phyloP scores from a whole-genome alignment of 1,140 invertebrate species.

The Pantala flavescens region DNA sequence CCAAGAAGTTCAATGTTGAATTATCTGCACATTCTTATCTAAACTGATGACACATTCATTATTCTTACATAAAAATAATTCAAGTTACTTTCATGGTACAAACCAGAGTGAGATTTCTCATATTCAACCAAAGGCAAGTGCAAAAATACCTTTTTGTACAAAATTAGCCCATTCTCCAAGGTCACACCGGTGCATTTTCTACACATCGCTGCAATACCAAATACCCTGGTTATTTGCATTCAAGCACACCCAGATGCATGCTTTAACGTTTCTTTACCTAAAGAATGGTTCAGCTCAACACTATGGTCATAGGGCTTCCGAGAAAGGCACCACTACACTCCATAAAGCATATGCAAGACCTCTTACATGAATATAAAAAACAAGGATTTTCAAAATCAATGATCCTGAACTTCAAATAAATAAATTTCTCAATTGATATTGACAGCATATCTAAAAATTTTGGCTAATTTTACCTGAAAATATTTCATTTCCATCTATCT shows the following conservation, averaged over 20 bases:
- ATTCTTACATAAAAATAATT: constrained; percentile 6
- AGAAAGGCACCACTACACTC: constrained; percentile 4
- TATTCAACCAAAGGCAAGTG: constrained; percentile 9
- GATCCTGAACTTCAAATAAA: too few species aligned
- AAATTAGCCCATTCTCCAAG: neutral
- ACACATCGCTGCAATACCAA: neutral
- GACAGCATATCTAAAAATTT: too few species aligned
- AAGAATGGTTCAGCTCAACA: neutral
- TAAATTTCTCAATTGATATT: too few species aligned
- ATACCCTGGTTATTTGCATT: neutral
- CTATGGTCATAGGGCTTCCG: neutral
- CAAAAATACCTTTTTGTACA: constrained; percentile 9
- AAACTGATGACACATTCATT: neutral
- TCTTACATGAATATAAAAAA: too few species aligned
- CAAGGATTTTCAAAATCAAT: too few species aligned
- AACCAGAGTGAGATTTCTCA: constrained; percentile 1
- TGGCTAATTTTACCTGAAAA: too few species aligned
- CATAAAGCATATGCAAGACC: neutral
- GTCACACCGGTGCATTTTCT: neutral
- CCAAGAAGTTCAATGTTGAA: neutral
- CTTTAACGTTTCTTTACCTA: neutral
- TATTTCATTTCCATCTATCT: too few species aligned
- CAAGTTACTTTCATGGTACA: neutral
- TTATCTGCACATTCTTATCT: neutral
- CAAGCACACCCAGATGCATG: neutral